Conservation (phyloP, 2,797 vertebrate genomes). For the Danio aesculapii region DNA sequence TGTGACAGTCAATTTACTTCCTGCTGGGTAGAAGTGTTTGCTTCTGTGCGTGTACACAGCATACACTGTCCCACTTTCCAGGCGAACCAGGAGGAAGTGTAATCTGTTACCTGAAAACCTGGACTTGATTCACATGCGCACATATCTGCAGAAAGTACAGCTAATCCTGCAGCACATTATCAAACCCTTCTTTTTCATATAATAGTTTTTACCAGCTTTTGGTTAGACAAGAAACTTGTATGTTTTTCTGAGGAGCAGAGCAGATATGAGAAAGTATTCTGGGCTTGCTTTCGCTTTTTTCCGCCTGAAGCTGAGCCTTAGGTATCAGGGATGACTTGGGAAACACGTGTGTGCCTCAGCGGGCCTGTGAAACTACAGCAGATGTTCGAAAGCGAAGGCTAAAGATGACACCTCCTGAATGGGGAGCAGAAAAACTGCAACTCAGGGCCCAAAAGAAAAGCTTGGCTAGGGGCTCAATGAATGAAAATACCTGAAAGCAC, state of each 20-base stretch:
- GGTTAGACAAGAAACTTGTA: slow-evolving; percentile 27
- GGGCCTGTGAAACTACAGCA: slow-evolving; percentile 53
- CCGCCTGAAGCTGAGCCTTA: slow-evolving; percentile 44
- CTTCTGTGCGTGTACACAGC: slow-evolving; percentile 24
- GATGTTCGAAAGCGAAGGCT: slow-evolving; percentile 60
- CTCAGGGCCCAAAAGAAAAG: slow-evolving; percentile 9
- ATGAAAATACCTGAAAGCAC: slow-evolving; percentile 16
- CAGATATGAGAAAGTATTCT: neutral
- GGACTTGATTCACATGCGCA: neutral
- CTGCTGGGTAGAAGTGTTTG: slow-evolving; percentile 44
- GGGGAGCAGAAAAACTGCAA: slow-evolving; percentile 1
- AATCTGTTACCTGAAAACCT: neutral
- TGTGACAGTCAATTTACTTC: slow-evolving; percentile 63
- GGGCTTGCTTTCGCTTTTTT: slow-evolving; percentile 15
- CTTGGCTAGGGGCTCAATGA: neutral
- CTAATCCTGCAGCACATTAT: neutral
- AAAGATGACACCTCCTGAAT: slow-evolving; percentile 22
- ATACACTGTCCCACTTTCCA: slow-evolving; percentile 27
- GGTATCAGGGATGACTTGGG: slow-evolving; percentile 53
- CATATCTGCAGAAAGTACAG: neutral
- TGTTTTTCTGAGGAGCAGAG: slow-evolving; percentile 21
- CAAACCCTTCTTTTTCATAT: neutral
- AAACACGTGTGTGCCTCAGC: slow-evolving; percentile 35
- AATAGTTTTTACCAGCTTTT: slow-evolving; percentile 10
- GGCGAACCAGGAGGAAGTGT: neutral